These are phyloP conservation scores for Vultur gryphus DNA, from an alignment of 2,797 vertebrate species.

Conservation along the genomic window DNA sequence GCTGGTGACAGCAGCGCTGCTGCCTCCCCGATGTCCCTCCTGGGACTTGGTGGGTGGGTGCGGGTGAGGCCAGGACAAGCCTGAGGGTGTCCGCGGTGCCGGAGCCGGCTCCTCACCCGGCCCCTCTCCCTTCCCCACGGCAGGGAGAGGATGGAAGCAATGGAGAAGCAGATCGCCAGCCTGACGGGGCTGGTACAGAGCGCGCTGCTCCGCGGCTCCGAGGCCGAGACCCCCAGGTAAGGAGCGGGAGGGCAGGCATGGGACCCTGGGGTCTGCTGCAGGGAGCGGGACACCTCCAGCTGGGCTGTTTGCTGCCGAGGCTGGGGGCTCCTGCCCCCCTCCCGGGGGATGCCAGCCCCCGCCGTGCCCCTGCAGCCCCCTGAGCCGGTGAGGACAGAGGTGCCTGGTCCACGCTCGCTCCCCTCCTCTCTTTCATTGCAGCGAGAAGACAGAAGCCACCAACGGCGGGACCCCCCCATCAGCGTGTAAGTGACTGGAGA, in stretches of 20 bases:
- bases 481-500: slow-evolving; percentile 65
- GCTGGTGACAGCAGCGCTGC: background rate
- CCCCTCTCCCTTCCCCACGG: background rate
- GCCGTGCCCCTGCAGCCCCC: fast-evolving
- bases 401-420: background rate
- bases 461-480: slow-evolving; percentile 86
- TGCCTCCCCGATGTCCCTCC: background rate
- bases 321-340: background rate
- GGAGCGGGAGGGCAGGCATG: fast-evolving
- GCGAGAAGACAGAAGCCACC: slow-evolving; percentile 93
- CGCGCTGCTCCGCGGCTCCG: slow-evolving; percentile 90
- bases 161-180: slow-evolving; percentile 99
- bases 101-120: fast-evolving
- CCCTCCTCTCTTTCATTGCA: slow-evolving; percentile 80
- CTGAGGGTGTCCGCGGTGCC: fast-evolving
- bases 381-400: background rate
- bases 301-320: background rate
- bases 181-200: slow-evolving; percentile 96
- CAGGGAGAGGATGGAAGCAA: slow-evolving; percentile 96
- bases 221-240: slow-evolving; percentile 86
- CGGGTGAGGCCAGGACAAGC: fast-evolving
- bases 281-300: background rate
- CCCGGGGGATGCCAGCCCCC: fast-evolving
- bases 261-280: background rate
- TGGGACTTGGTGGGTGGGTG: background rate